These are phyloP conservation scores for Alexandromys oeconomus DNA, from an alignment of 2,797 vertebrate genomes.

Conservation along the genomic window DNA sequence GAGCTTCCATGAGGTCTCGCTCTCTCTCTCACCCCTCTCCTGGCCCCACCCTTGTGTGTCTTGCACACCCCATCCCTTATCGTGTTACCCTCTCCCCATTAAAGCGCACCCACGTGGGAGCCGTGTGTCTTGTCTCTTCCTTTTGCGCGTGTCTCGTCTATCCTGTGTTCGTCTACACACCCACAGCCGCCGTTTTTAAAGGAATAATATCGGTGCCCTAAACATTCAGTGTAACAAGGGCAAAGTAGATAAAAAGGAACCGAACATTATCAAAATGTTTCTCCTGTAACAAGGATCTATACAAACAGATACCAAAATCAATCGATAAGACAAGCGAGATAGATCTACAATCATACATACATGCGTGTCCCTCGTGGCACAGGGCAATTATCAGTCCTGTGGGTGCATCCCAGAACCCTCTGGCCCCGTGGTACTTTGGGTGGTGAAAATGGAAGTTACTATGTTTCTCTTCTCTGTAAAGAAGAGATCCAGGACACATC, in stretches of 20 bases:
- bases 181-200: no score
- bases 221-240: neutral
- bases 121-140: no score
- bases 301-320: neutral
- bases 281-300: neutral
- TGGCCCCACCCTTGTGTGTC: no score
- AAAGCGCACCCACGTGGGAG: no score
- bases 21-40: no score
- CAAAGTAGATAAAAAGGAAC: neutral
- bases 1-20: no score
- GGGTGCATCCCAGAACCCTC: neutral
- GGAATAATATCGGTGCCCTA: no score
- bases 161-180: no score
- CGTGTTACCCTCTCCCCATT: no score
- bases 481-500: neutral
- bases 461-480: neutral
- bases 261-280: neutral
- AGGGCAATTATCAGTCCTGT: neutral
- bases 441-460: neutral
- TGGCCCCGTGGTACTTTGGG: neutral
- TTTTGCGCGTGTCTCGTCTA: no score
- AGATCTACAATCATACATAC: neutral
- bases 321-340: neutral
- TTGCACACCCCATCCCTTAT: no score
- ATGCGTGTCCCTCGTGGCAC: neutral